A percentile compares a stretch with the other conserved stretches of the same genome.
phyloP scores from a whole-genome alignment of 2,888 invertebrate species.

The Pseudococcus jackbeardsleyi region DNA sequence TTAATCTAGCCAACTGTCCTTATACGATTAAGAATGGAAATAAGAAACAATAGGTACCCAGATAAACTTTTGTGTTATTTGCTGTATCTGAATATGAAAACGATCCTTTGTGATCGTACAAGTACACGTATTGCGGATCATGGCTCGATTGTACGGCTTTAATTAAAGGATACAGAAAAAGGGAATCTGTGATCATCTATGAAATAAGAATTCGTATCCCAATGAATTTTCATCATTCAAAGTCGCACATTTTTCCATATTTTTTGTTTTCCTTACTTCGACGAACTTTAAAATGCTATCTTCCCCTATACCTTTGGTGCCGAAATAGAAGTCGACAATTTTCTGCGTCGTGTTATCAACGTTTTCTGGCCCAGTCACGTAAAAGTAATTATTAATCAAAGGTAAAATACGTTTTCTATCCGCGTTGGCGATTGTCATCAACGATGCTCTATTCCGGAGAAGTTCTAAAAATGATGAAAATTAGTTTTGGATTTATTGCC shows the following conservation, averaged over 20 bases:
- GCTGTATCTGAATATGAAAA: neutral
- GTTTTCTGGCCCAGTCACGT: neutral
- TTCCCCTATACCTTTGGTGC: too few relatives aligned
- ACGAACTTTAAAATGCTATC: neutral
- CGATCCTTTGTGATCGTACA: conserved; percentile 7
- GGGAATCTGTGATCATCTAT: neutral
- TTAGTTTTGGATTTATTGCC: neutral
- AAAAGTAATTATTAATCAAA: neutral
- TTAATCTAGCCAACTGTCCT: too few relatives aligned
- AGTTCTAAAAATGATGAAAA: neutral
- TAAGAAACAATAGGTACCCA: too few relatives aligned
- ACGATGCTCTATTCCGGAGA: neutral
- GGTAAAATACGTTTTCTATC: neutral
- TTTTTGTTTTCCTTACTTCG: neutral
- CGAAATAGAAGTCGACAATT: conserved; percentile 8
- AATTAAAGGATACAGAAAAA: neutral
- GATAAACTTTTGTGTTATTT: too few relatives aligned
- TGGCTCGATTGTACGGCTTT: neutral
- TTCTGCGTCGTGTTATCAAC: conserved; percentile 1
- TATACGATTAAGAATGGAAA: too few relatives aligned
- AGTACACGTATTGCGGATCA: neutral
- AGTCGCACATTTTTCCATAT: too few relatives aligned
- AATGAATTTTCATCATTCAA: too few relatives aligned
- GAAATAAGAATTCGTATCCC: neutral
- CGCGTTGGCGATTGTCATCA: neutral